phyloP scores from a whole-genome alignment of 2,888 invertebrate species.

The Caenorhabditis wallacei region DNA sequence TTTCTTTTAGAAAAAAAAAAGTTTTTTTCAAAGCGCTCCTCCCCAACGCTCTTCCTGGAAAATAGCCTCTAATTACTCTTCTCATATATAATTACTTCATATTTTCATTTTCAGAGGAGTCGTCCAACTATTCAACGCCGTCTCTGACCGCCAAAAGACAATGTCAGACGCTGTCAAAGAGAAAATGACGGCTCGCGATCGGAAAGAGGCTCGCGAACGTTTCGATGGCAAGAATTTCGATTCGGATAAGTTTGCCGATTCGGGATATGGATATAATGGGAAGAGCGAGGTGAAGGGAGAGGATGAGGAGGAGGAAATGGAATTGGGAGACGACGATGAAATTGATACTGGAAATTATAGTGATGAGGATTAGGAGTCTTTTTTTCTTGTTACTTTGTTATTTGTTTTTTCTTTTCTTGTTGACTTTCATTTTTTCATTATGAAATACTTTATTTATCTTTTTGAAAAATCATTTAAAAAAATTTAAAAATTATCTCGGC shows the following conservation, averaged over 20 bases:
- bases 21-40: no score
- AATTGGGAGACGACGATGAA: slow-evolving; percentile 52
- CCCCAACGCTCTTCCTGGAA: no score
- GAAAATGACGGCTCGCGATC: slow-evolving; percentile 61
- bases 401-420: slow-evolving; percentile 2
- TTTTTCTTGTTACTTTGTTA: background rate
- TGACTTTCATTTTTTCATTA: slow-evolving; percentile 5
- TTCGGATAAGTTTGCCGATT: slow-evolving; percentile 55
- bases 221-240: slow-evolving; percentile 62
- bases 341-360: slow-evolving; percentile 51
- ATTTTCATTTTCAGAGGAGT: slow-evolving; percentile 74
- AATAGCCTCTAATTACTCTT: no score
- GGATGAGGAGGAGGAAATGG: slow-evolving; percentile 38
- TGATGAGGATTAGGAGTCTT: slow-evolving; percentile 42
- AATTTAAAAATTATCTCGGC: slow-evolving; percentile 46
- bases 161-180: slow-evolving; percentile 65
- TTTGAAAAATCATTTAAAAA: no score
- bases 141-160: slow-evolving; percentile 78
- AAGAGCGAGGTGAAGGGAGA: slow-evolving; percentile 47
- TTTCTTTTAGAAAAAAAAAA: no score
- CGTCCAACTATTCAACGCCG: slow-evolving; percentile 81
- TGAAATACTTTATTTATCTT: slow-evolving; percentile 9
- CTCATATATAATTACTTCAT: background rate
- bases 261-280: slow-evolving; percentile 39
- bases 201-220: slow-evolving; percentile 47